Evolutionary conservation across 2,113 vertebrate species (phyloP), one percentile per base, ranked within the genome.

Genomic region (Gambusia holbrooki): DNA sequence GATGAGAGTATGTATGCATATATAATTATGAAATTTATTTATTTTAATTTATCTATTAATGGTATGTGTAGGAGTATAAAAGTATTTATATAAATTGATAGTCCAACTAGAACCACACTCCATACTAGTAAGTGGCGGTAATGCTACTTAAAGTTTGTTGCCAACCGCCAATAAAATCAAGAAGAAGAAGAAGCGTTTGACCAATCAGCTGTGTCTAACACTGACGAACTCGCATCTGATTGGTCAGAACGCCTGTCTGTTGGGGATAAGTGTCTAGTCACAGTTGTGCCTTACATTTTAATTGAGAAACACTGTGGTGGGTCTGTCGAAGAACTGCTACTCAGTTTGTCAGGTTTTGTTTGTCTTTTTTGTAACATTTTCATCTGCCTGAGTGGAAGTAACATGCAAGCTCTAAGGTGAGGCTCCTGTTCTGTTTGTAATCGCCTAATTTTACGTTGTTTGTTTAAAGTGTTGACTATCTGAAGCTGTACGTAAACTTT

Each of bases 371-470:
- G 19, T 3, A 12, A 13, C 5, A 28, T 13, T 4, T 42, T 12
- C 10, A 13, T 0, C 0, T 62, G 32, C 17, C n/a, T 63, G 58
- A 8, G 5, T 32, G 28, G 1, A 69, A 65, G 32, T 0, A 27
- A 68, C 1, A 91, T 91, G 91, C 66, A 84, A 27, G 0, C 60
- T 29, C 9, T 90, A 48, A 90, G 89, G 91, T 92, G 22, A 81
- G 78, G 0, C 25, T 1, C 14, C 2, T 10, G 60, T 42, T 17
- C 1, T 30, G 1, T 63, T 62, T 29, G 22, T 15, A 5, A n/a
- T 35, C 5, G 17, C 42, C 30, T 32, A 15, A 8, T 48, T 63
- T 32, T 62, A 14, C 4, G 14, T 42, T 42, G 45, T 19, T 4
- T 48, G 45, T 48, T 48, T 48, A 14, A 19, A 48, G 17, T 19